Evolutionary conservation across 2,113 vertebrate genomes (phyloP), one percentile per base, ranked within the genome.

Genomic region (Clinocottus analis): DNA sequence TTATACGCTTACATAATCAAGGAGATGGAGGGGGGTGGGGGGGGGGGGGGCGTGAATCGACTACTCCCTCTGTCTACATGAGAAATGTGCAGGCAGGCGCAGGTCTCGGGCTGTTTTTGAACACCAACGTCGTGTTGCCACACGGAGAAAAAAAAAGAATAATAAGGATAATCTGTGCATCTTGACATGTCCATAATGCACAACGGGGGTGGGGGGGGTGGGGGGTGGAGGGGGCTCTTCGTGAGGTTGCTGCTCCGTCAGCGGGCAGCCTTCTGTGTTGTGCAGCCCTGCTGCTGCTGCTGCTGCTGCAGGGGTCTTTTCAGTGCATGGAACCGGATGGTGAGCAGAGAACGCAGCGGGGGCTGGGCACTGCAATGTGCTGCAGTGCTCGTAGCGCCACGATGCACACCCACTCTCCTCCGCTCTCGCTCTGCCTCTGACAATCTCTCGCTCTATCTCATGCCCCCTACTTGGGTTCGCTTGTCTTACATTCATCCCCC

Each of bases 291-390:
- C n/a, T n/a, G n/a, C n/a, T n/a, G n/a, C n/a, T n/a, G n/a, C 89
- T 72, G 85, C 91, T 70, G 87, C 92, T 92, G 91, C 91, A 89
- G 91, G 93, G 93, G 88, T 92, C 92, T 90, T 85, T 85, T 92
- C 88, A 81, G 88, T 85, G 85, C 92, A 93, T 90, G 92, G 82
- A 89, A 76, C 85, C 91, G 91, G 92, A 92, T 90, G 91, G 90
- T 78, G 85, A 92, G 82, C 89, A 85, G 85, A 91, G 91, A 84
- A 86, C 91, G 37, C 93, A 90, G 92, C 92, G 90, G 91, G 93
- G 93, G 93, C 93, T 94, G 93, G 93, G 93, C 93, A 92, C 93
- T 35, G 92, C 93, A 94, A 93, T 91, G 92, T 93, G 87, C 93
- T 93, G 93, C 93, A 94, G 93, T 93, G 90, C 91, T 92, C 79